phyloP scores from a whole-genome alignment of 1,140 invertebrate species.

The Tribolium castaneum region DNA sequence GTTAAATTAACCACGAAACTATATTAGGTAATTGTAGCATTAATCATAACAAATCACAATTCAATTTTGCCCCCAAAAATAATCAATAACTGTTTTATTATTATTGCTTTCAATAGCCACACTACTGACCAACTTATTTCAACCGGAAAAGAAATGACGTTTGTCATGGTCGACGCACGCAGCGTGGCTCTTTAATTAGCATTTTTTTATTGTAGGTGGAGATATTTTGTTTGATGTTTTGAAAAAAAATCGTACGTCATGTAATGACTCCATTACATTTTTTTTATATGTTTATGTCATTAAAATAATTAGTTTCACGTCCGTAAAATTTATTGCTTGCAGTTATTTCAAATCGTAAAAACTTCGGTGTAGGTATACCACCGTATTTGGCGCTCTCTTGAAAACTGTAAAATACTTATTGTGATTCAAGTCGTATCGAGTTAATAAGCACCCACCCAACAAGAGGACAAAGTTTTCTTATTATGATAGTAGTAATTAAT shows the following conservation, averaged over 20 bases:
- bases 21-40: slow-evolving; percentile 5
- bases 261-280: not conserved
- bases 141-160: not conserved
- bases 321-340: not conserved
- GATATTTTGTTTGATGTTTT: not conserved
- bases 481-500: not conserved
- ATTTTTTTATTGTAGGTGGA: not conserved
- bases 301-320: not conserved
- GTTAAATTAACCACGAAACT: slow-evolving; percentile 30
- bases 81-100: not conserved
- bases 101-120: not conserved
- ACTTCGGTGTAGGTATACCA: too few species aligned
- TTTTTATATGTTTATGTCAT: not conserved
- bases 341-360: not conserved
- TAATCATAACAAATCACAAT: slow-evolving; percentile 11
- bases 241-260: not conserved
- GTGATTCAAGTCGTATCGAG: slow-evolving; percentile 18
- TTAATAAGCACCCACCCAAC: not conserved
- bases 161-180: not conserved
- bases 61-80: not conserved
- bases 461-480: slow-evolving; percentile 1
- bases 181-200: not conserved
- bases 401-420: not conserved
- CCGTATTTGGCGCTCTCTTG: too few species aligned
- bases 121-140: slow-evolving; percentile 5